A percentile compares a stretch with the other conserved stretches of the same genome.
Evolutionary conservation across 1,140 invertebrate species (phyloP).

Genomic region (Hermatobates lingyangjiaoensis): DNA sequence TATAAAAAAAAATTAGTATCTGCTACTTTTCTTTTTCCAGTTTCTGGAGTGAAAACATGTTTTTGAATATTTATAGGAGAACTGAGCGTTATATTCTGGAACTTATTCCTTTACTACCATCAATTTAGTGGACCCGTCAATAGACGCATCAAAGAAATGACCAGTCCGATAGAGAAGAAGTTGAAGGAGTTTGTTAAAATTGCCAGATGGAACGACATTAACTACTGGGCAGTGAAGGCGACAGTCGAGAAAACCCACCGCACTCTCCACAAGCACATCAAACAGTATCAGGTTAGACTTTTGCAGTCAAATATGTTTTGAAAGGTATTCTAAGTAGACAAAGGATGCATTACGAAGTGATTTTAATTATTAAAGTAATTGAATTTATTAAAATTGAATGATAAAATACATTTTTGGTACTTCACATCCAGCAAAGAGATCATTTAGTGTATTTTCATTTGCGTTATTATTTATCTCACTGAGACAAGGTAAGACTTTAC

Average conservation of each 20-base stretch:
- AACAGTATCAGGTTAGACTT: constrained; percentile 48
- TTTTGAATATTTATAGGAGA: constrained; percentile 25
- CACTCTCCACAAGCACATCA: constrained; percentile 67
- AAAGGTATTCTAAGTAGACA: no score
- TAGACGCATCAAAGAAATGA: constrained; percentile 39
- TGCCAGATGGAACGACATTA: constrained; percentile 79
- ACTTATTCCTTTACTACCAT: constrained; percentile 65
- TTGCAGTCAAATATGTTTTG: no score
- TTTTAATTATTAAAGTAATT: no score
- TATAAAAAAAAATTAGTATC: neutral
- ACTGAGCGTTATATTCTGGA: constrained; percentile 56
- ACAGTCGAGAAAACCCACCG: constrained; percentile 72
- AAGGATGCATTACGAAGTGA: no score
- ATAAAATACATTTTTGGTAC: no score
- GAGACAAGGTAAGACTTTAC: no score
- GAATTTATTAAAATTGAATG: no score
- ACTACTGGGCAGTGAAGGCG: constrained; percentile 81
- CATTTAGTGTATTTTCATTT: no score
- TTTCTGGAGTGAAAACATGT: constrained; percentile 1
- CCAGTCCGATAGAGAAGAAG: constrained; percentile 73
- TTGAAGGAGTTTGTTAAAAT: constrained; percentile 88
- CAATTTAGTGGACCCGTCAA: constrained; percentile 52
- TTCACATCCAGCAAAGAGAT: no score
- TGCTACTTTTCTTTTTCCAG: neutral
- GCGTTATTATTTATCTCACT: no score